phyloP scores from a whole-genome alignment of 2,797 vertebrate species.

The Austrolebias charrua region DNA sequence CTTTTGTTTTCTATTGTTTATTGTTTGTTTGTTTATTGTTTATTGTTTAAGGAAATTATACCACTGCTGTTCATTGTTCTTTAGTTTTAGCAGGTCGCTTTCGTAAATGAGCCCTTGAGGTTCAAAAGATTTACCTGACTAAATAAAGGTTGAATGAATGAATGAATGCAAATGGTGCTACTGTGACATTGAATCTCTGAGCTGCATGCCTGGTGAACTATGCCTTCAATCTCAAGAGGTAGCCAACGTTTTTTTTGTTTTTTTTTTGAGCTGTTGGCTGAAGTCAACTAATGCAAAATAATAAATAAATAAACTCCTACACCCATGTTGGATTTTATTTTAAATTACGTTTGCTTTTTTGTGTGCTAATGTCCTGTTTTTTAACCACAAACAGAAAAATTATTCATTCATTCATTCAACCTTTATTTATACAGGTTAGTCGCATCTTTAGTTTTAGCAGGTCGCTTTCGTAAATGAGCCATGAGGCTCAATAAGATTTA shows the following conservation, averaged over 20 bases:
- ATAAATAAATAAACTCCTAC: neutral
- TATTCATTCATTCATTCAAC: neutral
- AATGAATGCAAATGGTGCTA: slow-evolving; percentile 56
- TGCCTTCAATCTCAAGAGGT: slow-evolving; percentile 28
- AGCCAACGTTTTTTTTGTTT: slow-evolving; percentile 6
- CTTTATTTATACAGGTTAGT: too few species aligned
- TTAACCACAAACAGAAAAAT: slow-evolving; percentile 1
- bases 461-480: too few species aligned
- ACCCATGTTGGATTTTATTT: neutral
- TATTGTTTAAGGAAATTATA: too few species aligned
- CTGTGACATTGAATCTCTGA: slow-evolving; percentile 33
- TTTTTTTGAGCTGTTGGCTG: slow-evolving; percentile 11
- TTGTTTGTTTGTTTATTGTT: too few species aligned
- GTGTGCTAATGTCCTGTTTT: slow-evolving; percentile 12
- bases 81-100: too few species aligned
- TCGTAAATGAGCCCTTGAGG: too few species aligned
- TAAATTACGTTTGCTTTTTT: slow-evolving; percentile 7
- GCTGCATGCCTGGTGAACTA: slow-evolving; percentile 47
- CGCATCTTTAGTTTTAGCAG: too few species aligned
- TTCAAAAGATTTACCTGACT: too few species aligned
- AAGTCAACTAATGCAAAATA: slow-evolving; percentile 8
- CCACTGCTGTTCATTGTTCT: too few species aligned
- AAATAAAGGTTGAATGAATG: too few species aligned
- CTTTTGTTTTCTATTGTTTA: too few species aligned
- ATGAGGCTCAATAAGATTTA: too few species aligned